Conservation (phyloP, 2,888 invertebrate species). For the Ariolimax columbianus region DNA sequence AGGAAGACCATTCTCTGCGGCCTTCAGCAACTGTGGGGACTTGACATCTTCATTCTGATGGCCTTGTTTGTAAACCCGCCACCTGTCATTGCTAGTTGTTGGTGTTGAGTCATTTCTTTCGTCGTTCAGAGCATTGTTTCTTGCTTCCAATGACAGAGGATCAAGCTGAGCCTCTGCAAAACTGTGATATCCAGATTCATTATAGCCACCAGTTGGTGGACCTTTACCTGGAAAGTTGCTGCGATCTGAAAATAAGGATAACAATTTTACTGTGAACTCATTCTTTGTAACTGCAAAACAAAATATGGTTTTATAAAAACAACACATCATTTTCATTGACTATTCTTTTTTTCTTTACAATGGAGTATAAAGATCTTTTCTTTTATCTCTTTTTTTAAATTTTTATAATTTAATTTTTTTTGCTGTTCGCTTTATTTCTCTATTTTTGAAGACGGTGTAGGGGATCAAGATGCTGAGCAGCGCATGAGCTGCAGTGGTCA, state of each 20-base stretch:
- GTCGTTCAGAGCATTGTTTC: constrained; percentile 63
- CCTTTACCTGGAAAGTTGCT: constrained; percentile 45
- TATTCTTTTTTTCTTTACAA: no score
- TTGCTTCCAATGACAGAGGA: constrained; percentile 56
- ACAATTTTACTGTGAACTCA: not conserved
- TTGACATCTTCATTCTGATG: constrained; percentile 57
- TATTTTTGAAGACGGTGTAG: no score
- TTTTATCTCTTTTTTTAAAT: no score
- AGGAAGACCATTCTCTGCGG: constrained; percentile 50
- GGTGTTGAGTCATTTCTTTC: constrained; percentile 42
- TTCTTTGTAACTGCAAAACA: no score
- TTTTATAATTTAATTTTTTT: no score
- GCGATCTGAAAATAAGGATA: constrained; percentile 17
- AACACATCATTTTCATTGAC: no score
- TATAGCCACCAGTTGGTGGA: constrained; percentile 42
- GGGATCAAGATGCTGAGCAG: no score
- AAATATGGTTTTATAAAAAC: no score
- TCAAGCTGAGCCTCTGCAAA: constrained; percentile 57
- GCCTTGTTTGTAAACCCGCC: constrained; percentile 78
- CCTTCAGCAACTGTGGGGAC: constrained; percentile 8
- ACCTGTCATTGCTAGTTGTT: constrained; percentile 75
- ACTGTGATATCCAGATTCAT: constrained; percentile 63
- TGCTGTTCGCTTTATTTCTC: no score
- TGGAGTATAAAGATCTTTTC: no score
- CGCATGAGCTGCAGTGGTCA: no score